Percentiles rank a stretch among this genome's conserved stretches.
Conservation (phyloP, 1,140 invertebrate species). For the Drosophila trapezifrons region DNA sequence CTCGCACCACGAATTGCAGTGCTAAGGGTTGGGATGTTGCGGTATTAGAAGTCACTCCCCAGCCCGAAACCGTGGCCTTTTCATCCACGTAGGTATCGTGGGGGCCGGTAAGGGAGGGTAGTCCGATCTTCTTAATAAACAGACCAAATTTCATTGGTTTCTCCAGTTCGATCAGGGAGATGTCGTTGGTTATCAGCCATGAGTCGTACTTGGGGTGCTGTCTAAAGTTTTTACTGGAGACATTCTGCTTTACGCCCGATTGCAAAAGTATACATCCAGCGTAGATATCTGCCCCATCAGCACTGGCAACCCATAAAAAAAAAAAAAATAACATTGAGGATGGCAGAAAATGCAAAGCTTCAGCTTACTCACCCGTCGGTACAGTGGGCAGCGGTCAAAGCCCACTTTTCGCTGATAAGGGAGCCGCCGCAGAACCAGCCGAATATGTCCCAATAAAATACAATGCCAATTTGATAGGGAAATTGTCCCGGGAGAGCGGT, state of each 20-base stretch:
- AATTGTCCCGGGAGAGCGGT: background rate
- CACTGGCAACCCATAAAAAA: too few relatives aligned
- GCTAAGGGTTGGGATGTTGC: conserved; percentile 23
- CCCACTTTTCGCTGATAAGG: rapidly evolving
- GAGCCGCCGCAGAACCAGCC: background rate
- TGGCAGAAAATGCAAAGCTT: too few relatives aligned
- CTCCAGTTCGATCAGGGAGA: conserved; percentile 53
- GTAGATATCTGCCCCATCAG: too few relatives aligned
- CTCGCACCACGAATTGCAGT: conserved; percentile 45
- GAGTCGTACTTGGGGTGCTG: conserved; percentile 52
- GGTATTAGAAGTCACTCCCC: conserved; percentile 50
- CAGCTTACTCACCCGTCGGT: too few relatives aligned
- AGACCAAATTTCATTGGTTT: conserved; percentile 2
- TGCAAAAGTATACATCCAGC: too few relatives aligned
- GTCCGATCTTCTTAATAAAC: conserved; percentile 37
- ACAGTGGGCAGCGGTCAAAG: background rate
- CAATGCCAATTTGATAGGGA: background rate
- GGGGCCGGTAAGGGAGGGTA: conserved; percentile 40
- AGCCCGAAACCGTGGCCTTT: conserved; percentile 59
- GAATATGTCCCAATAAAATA: rapidly evolving
- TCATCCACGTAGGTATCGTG: conserved; percentile 55
- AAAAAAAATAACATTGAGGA: too few relatives aligned
- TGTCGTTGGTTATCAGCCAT: conserved; percentile 43
- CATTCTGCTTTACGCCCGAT: background rate
- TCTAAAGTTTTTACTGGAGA: conserved; percentile 35